Evolutionary conservation across 2,888 invertebrate species (phyloP).

Genomic region (Altica lythri): DNA sequence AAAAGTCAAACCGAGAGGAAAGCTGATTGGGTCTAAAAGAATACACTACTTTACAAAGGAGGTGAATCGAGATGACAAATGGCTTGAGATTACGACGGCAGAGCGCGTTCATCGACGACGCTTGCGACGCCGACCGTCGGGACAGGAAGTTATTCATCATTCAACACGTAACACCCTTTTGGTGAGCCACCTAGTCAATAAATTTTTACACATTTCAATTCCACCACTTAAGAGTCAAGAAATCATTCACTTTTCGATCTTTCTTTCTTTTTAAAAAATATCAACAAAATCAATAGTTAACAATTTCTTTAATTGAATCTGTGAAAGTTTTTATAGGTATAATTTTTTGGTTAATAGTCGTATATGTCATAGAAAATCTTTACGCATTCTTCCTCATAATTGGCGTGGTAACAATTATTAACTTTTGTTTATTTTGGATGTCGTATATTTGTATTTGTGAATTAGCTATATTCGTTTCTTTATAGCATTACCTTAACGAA

Average conservation of each 20-base stretch:
- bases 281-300: too few species aligned
- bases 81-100: conserved; percentile 53
- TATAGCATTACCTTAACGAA: too few species aligned
- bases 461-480: too few species aligned
- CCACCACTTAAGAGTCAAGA: conserved; percentile 13
- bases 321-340: too few species aligned
- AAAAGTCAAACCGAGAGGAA: conserved; percentile 52
- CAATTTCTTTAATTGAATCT: too few species aligned
- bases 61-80: conserved; percentile 57
- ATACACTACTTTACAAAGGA: conserved; percentile 56
- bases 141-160: conserved; percentile 55
- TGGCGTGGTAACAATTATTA: too few species aligned
- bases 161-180: conserved; percentile 41
- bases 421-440: too few species aligned
- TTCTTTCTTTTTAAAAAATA: background rate
- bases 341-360: too few species aligned
- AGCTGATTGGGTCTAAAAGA: conserved; percentile 56
- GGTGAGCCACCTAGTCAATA: conserved; percentile 30
- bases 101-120: conserved; percentile 51
- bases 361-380: too few species aligned
- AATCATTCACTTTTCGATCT: conserved; percentile 17
- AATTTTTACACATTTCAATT: conserved; percentile 30
- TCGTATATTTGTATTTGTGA: too few species aligned
- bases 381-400: too few species aligned
- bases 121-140: conserved; percentile 54